Base-by-base conservation (phyloP, 2,797 vertebrate genomes). In the Sebastiscus albofasciatus region DNA sequence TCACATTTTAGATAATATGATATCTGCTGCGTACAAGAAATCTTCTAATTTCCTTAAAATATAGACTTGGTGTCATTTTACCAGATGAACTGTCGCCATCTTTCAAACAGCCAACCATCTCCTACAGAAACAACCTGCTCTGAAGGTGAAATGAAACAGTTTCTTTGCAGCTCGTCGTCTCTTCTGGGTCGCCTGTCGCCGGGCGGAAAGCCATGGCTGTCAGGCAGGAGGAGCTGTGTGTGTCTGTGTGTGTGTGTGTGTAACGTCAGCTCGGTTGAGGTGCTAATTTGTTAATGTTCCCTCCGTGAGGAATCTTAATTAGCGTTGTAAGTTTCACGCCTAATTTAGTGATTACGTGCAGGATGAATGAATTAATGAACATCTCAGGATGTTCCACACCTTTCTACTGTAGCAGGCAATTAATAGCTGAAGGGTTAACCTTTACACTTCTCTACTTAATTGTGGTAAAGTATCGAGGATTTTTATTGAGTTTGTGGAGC, bases 261-360 rank as follows among this genome's bases (percentile, higher is more conserved):
- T 80, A 75, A 75, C 82, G 39, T 62, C 86, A 42, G 81, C 94
- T 89, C 80, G 10, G 75, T 59, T 68, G 79, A 95, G 89, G 94
- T 95, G 94, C 89, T 94, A 95, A 95, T 95, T 94, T 95, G 94
- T 88, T 95, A 93, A 91, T 90, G 84, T 94, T 94, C 84, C 82
- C 92, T 94, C 91, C 71, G 72, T 90, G 90, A 90, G 90, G 91
- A 94, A 79, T 93, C 92, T 93, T 96, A 96, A 96, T 96, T 96
- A 95, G 90, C 83, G 77, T 80, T 89, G 93, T 84, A 92, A 92
- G 93, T 93, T 95, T 94, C 91, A 91, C 84, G 94, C 89, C 92
- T 95, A 94, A 95, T 96, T 95, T 94, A 92, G 92, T 94, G 90
- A 94, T 95, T 93, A 91, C 65, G 36, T 46, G 76, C 82, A 34